Evolutionary conservation across 2,113 vertebrate species (phyloP).

Genomic region (Pangasianodon gigas): DNA sequence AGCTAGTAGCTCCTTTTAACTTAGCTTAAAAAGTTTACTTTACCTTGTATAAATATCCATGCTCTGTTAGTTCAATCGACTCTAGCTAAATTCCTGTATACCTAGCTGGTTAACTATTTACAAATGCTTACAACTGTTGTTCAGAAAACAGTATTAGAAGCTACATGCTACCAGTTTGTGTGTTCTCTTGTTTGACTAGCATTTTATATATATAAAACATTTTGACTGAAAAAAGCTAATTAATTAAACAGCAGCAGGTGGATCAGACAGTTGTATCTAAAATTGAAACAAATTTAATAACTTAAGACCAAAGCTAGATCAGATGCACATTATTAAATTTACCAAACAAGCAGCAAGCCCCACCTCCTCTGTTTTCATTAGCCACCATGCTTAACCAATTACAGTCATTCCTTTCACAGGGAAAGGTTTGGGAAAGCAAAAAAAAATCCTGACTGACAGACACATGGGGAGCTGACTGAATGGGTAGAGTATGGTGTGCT

Average conservation of each 20-base stretch:
- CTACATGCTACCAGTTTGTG: neutral
- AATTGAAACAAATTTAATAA: neutral
- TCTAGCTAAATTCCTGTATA: neutral
- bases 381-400: neutral
- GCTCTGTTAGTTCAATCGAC: neutral
- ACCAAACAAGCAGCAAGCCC: neutral
- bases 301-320: neutral
- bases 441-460: conserved; percentile 39
- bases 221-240: neutral
- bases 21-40: neutral
- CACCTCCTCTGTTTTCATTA: neutral
- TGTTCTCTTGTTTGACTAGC: no score
- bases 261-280: neutral
- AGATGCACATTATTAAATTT: neutral
- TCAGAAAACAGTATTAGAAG: no score
- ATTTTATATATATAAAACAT: no score
- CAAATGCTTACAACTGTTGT: neutral
- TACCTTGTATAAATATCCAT: neutral
- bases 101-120: neutral
- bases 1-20: neutral
- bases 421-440: conserved; percentile 31
- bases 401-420: neutral
- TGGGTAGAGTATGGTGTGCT: conserved; percentile 53
- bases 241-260: neutral
- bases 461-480: conserved; percentile 53